phyloP scores from a whole-genome alignment of 1,140 invertebrate genomes.

The Antheraea pernyi region DNA sequence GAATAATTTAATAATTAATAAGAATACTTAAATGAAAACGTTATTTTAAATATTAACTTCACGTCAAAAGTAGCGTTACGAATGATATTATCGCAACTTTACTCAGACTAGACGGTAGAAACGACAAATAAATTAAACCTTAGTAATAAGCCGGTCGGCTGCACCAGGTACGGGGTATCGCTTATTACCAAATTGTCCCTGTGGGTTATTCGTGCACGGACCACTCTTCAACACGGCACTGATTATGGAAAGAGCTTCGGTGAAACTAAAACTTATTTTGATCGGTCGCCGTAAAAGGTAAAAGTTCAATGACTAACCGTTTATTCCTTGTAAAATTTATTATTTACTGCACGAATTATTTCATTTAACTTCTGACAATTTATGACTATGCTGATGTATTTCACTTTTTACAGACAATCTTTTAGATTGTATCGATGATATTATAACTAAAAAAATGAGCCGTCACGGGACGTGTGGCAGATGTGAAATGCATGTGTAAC shows the following conservation, averaged over 20 bases:
- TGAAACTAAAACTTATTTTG: background rate
- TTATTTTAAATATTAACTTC: too few species aligned
- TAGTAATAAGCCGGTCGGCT: slow-evolving; percentile 55
- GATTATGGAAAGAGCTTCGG: slow-evolving; percentile 19
- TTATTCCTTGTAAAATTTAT: background rate
- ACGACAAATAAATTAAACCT: slow-evolving; percentile 70
- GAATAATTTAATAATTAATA: too few species aligned
- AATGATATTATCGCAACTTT: too few species aligned
- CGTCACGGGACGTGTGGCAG: too few species aligned
- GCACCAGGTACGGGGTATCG: slow-evolving; percentile 64
- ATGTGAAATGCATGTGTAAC: too few species aligned
- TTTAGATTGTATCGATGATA: too few species aligned
- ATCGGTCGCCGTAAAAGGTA: too few species aligned
- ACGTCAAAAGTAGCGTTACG: too few species aligned
- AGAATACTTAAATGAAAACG: too few species aligned
- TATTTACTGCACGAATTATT: background rate
- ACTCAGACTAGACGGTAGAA: slow-evolving; percentile 27
- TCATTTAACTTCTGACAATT: background rate
- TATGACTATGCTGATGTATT: background rate
- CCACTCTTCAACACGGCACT: slow-evolving; percentile 39
- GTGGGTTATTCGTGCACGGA: slow-evolving; percentile 38
- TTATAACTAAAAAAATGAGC: too few species aligned
- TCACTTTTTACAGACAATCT: too few species aligned
- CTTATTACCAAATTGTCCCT: slow-evolving; percentile 70
- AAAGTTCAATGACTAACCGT: background rate